A percentile compares a stretch with the other conserved stretches of the same genome.
Conservation (phyloP, 2,888 invertebrate genomes). For the Clunio marinus region DNA sequence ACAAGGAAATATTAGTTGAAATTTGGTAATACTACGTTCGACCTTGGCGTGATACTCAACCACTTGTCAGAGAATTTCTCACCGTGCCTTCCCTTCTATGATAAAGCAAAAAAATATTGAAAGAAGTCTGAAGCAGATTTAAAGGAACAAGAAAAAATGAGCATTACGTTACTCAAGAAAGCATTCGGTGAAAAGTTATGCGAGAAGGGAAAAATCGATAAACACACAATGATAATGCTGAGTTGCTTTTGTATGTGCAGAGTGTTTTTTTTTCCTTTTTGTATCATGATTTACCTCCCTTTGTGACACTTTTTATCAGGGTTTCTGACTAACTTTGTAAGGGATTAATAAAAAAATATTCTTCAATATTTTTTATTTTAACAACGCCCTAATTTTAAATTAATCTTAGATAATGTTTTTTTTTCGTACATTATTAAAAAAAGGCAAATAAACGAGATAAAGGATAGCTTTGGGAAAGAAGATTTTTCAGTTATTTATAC, state of each 20-base stretch:
- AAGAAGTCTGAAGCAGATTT: not conserved
- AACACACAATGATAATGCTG: not conserved
- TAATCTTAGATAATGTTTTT: not conserved
- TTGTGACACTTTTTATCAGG: not conserved
- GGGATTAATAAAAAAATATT: too few relatives aligned
- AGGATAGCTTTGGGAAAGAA: too few relatives aligned
- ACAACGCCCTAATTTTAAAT: too few relatives aligned
- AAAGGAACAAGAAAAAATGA: not conserved
- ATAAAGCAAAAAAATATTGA: not conserved
- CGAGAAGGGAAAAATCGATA: not conserved
- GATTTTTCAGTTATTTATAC: too few relatives aligned
- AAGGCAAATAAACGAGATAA: not conserved
- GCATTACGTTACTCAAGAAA: not conserved
- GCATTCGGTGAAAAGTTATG: not conserved
- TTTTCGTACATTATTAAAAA: not conserved
- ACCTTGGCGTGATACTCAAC: slow-evolving; percentile 32
- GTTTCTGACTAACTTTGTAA: not conserved
- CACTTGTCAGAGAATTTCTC: slow-evolving; percentile 28
- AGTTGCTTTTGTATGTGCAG: not conserved
- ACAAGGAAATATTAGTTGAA: not conserved
- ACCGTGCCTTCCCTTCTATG: not conserved
- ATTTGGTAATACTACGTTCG: slow-evolving; percentile 20
- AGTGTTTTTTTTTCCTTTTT: too few relatives aligned
- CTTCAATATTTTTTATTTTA: too few relatives aligned
- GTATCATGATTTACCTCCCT: not conserved